These are phyloP conservation scores for Puffinus mauretanicus DNA, from an alignment of 2,113 vertebrate species.

Conservation along the genomic window DNA sequence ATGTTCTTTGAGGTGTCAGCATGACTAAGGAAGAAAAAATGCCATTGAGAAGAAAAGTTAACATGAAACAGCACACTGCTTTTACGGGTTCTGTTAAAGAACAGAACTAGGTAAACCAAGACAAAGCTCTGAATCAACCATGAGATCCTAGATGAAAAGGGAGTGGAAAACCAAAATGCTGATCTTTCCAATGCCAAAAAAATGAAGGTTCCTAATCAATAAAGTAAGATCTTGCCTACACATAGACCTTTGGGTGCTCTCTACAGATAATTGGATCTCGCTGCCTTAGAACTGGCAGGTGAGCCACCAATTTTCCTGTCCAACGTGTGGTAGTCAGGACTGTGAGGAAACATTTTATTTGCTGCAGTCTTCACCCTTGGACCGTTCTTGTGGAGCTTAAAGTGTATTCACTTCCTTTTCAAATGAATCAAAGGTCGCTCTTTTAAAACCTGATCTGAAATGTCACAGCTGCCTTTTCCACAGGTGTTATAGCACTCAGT, in stretches of 20 bases:
- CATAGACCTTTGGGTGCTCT: fast-evolving
- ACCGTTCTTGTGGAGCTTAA: background rate
- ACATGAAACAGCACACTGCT: background rate
- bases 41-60: background rate
- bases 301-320: background rate
- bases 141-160: background rate
- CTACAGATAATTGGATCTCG: background rate
- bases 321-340: background rate
- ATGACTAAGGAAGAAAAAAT: background rate
- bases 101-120: background rate
- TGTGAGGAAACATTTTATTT: background rate
- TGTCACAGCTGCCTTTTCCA: background rate
- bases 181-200: background rate
- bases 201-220: background rate
- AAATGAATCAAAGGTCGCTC: background rate
- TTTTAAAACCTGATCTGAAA: background rate
- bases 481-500: background rate
- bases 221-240: background rate
- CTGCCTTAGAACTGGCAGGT: background rate
- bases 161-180: background rate
- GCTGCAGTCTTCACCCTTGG: background rate
- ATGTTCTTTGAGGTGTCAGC: background rate
- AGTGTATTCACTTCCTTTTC: background rate
- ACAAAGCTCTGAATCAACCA: background rate
- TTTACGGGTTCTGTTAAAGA: background rate